Base-by-base conservation (phyloP, 2,113 vertebrate genomes). In the Spilogale gracilis region DNA sequence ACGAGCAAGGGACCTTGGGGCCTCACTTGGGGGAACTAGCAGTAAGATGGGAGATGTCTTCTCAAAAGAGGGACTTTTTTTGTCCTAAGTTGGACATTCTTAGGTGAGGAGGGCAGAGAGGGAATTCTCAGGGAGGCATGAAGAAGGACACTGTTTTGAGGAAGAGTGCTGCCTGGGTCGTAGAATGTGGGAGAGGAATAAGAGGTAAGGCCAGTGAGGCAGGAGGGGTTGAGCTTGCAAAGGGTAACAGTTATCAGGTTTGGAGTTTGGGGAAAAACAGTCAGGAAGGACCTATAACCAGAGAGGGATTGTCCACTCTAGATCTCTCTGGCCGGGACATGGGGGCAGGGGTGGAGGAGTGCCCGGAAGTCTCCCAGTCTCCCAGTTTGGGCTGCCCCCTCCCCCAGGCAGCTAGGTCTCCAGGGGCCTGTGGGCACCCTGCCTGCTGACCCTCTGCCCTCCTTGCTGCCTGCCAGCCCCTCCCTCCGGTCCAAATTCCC, bases 401-500 rank as follows among this genome's bases (percentile, higher is more conserved):
- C 81, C 90, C 43, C 23, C 8, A 6, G 60, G 80, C 86, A 76
- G 3, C 85, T 32, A 50, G 83, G 88, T 61, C 96, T 48, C 45
- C 38, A 2, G 45, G 50, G 95, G 16, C 73, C 89, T 9, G 23
- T 52, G 94, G 95, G 67, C 78, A 95, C 94, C 89, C 30, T 16
- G 48, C 97, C 85, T 65, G 56, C 93, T 98, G 98, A 98, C 98
- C 97, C 96, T 74, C 92, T 96, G 97, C 92, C 90, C 97, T 96
- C 84, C 95, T 95, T 93, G 96, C 95, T 0, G 73, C 97, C 82
- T 92, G 94, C 94, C 91, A 95, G 85, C 95, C 95, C 96, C 98
- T 98, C 98, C 99, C 98, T 97, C 97, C n/a, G 95, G 99, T 99
- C 99, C 99, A 98, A 98, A 99, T 99, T 98, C 99, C 99, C 99